Evolutionary conservation across 2,113 vertebrate species (phyloP).

Genomic region (Hyla sarda): DNA sequence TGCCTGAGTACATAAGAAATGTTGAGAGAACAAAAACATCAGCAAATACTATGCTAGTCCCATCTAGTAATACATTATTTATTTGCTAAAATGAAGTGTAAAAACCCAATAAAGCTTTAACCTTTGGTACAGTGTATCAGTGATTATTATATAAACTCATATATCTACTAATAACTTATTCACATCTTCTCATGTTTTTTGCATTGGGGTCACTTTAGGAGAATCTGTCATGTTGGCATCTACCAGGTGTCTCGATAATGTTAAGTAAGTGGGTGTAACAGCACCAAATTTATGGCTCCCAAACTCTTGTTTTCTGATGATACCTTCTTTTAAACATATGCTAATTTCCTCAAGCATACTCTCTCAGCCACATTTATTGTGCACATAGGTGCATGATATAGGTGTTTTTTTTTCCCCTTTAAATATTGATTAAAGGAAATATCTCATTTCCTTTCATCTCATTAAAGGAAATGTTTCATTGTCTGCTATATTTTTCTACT

Average conservation of each 20-base stretch:
- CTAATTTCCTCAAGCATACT: not conserved
- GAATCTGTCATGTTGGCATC: not conserved
- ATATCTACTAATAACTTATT: not conserved
- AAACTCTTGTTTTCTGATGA: too few species aligned
- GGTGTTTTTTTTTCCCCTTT: too few species aligned
- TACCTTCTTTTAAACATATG: too few species aligned
- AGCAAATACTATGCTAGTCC: not conserved
- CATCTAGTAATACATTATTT: slow-evolving; percentile 5
- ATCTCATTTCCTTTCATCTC: too few species aligned
- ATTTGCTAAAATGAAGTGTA: not conserved
- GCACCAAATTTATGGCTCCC: too few species aligned
- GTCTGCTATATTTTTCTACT: too few species aligned
- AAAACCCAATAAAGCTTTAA: not conserved
- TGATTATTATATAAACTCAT: not conserved
- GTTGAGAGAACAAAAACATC: slow-evolving; percentile 2
- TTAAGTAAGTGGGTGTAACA: too few species aligned
- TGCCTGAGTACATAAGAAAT: slow-evolving; percentile 17
- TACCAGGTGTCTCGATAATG: not conserved
- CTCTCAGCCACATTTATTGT: too few species aligned
- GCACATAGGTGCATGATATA: too few species aligned
- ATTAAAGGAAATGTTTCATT: too few species aligned
- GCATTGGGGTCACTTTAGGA: not conserved
- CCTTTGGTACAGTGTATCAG: not conserved
- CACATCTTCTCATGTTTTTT: not conserved
- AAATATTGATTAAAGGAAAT: too few species aligned